phyloP scores from a whole-genome alignment of 1,140 invertebrate species.

The Aphaenogaster rudis region DNA sequence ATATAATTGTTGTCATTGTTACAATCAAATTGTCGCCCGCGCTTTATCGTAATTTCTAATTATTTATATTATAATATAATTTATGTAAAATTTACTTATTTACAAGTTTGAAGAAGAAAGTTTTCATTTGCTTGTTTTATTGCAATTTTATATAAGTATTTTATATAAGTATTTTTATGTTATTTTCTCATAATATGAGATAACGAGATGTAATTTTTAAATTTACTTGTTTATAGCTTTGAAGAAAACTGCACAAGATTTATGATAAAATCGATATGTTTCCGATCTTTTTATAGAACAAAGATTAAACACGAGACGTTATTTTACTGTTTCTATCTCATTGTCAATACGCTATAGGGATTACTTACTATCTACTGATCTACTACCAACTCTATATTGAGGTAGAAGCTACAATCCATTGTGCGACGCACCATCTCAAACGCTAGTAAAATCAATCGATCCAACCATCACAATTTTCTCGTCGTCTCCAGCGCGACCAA shows the following conservation, averaged over 20 bases:
- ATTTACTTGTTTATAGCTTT: neutral
- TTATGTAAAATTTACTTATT: slow-evolving; percentile 2
- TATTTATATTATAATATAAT: neutral
- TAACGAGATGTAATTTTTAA: neutral
- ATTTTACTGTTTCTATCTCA: neutral
- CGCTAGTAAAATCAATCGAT: neutral
- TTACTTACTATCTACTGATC: neutral
- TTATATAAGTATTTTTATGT: neutral
- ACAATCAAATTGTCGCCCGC: neutral
- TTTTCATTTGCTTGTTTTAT: neutral
- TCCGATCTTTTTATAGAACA: neutral
- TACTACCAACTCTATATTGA: neutral
- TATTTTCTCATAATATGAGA: neutral
- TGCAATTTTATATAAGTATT: neutral
- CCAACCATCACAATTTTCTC: slow-evolving; percentile 12
- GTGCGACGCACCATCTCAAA: neutral
- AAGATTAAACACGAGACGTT: neutral
- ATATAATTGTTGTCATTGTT: neutral
- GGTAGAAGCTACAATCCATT: neutral
- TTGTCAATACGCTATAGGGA: neutral
- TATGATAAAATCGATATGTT: neutral
- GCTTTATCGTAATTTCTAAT: neutral
- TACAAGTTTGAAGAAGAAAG: neutral
- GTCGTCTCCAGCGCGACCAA: neutral
- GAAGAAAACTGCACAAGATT: neutral